Evolutionary conservation across 1,140 invertebrate genomes (phyloP).

Genomic region (Pogonomyrmex barbatus): DNA sequence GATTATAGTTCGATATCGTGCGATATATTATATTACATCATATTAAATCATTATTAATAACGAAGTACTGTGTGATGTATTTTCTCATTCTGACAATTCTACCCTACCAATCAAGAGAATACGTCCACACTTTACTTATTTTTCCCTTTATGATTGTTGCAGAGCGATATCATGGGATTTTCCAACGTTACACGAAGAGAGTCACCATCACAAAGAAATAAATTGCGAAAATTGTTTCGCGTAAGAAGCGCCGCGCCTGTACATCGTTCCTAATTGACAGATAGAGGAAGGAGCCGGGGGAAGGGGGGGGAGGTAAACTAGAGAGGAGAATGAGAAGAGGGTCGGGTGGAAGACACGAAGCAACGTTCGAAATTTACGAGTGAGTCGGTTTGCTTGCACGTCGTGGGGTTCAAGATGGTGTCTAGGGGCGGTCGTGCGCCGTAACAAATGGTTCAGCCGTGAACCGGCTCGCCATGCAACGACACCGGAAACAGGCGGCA

Average conservation of each 20-base stretch:
- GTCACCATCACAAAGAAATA: constrained; percentile 63
- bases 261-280: constrained; percentile 82
- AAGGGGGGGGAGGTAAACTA: neutral
- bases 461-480: constrained; percentile 72
- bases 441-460: constrained; percentile 77
- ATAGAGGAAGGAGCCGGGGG: constrained; percentile 7
- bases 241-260: constrained; percentile 72
- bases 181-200: constrained; percentile 2
- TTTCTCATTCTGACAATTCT: too few species aligned
- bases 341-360: constrained; percentile 41
- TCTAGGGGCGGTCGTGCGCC: constrained; percentile 60
- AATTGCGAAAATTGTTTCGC: constrained; percentile 74
- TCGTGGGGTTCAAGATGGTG: constrained; percentile 49
- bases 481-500: constrained; percentile 69
- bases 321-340: constrained; percentile 49
- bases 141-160: constrained; percentile 60
- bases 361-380: constrained; percentile 76
- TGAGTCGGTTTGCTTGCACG: constrained; percentile 69
- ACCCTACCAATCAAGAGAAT: too few species aligned
- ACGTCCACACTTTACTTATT: neutral
- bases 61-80: too few species aligned
- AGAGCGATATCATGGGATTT: constrained; percentile 49
- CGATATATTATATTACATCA: too few species aligned
- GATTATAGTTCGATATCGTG: too few species aligned
- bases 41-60: too few species aligned